phyloP scores from a whole-genome alignment of 2,113 vertebrate genomes.

The Passer montanus region DNA sequence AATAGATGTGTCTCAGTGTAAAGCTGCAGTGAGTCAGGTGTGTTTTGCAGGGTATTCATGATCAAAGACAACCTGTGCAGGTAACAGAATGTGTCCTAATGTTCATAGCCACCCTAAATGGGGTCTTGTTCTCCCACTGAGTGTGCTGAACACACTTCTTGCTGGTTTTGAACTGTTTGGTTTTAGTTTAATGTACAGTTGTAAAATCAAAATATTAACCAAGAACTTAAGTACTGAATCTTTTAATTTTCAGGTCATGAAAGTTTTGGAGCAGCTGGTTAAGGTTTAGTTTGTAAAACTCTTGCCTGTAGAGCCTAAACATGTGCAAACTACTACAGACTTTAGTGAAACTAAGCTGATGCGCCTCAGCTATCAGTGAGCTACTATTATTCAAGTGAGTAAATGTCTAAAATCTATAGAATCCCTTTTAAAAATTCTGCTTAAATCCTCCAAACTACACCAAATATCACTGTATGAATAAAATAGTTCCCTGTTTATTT shows the following conservation, averaged over 20 bases:
- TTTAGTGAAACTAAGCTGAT: not conserved
- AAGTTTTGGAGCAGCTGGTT: not conserved
- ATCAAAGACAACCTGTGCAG: not conserved
- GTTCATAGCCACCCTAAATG: not conserved
- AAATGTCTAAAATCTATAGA: not conserved
- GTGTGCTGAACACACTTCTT: not conserved
- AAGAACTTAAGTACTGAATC: not conserved
- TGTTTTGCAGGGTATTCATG: accelerated
- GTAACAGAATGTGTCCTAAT: not conserved
- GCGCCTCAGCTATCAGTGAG: not conserved
- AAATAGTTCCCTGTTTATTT: not conserved
- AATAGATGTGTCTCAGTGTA: not conserved
- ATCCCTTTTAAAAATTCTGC: not conserved
- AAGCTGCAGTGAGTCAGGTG: not conserved
- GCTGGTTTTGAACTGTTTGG: not conserved
- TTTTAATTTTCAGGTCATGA: not conserved
- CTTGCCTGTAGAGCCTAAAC: not conserved
- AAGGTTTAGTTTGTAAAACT: not conserved
- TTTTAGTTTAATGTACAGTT: not conserved
- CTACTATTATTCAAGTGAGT: not conserved
- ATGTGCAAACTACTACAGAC: not conserved
- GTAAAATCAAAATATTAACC: not conserved
- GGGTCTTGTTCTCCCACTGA: not conserved
- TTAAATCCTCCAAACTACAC: not conserved
- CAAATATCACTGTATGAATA: not conserved